Conservation (phyloP, 2,797 vertebrate species). For the Cryptoprocta ferox region DNA sequence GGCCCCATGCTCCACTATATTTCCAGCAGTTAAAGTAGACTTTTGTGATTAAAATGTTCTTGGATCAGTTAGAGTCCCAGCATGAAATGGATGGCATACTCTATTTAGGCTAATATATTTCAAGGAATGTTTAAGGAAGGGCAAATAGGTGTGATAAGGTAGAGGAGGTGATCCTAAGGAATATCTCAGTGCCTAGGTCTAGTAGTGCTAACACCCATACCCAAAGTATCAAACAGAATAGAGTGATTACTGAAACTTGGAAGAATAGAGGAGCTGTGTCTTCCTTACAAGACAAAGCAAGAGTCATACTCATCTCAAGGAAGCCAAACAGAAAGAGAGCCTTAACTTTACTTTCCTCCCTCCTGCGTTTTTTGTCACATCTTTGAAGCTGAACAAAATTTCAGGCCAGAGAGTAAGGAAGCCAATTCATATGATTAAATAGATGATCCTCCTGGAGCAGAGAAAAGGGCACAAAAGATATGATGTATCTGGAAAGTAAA, state of each 20-base stretch:
- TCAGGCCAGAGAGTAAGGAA: not conserved
- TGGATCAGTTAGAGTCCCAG: not conserved
- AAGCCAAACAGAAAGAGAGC: not conserved
- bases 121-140: not conserved
- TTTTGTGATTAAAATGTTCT: not conserved
- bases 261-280: not conserved
- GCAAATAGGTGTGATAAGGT: not conserved
- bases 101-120: slow-evolving; percentile 17
- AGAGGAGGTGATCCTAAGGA: not conserved
- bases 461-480: not conserved
- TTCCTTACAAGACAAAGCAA: not conserved
- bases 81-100: not conserved
- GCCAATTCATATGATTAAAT: not conserved
- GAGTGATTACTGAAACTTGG: not conserved
- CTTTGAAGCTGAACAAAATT: not conserved
- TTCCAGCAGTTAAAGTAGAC: not conserved
- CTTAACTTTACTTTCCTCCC: not conserved
- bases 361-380: not conserved
- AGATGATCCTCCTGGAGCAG: not conserved
- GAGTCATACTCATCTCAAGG: not conserved
- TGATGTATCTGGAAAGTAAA: not conserved
- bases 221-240: not conserved
- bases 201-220: not conserved
- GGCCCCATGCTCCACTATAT: not conserved
- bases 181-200: not conserved